phyloP scores from a whole-genome alignment of 2,888 invertebrate species.

The Ramazzottius varieornatus region DNA sequence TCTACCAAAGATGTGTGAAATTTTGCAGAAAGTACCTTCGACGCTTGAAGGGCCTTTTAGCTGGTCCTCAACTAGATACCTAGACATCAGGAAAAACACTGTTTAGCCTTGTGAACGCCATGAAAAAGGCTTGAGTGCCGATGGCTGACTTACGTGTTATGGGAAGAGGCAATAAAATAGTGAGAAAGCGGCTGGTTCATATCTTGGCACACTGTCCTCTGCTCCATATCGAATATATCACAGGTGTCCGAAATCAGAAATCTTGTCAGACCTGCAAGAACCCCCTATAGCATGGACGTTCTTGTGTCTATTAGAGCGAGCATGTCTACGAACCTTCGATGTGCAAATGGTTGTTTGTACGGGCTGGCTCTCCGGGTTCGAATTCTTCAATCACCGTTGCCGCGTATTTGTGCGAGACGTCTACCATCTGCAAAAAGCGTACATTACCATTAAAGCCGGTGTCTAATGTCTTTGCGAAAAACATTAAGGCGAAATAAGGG shows the following conservation, averaged over 20 bases:
- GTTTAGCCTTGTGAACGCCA: background rate
- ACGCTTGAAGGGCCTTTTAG: constrained; percentile 28
- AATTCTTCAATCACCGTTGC: constrained; percentile 28
- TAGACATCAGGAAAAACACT: constrained; percentile 10
- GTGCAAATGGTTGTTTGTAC: constrained; percentile 27
- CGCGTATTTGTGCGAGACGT: constrained; percentile 29
- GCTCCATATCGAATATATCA: constrained; percentile 28
- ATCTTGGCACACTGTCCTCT: constrained; percentile 26
- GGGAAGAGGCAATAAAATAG: constrained; percentile 29
- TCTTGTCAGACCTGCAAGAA: constrained; percentile 22
- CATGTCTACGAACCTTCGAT: constrained; percentile 27
- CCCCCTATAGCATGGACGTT: too few species aligned
- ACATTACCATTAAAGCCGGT: too few species aligned
- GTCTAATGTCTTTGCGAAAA: too few species aligned
- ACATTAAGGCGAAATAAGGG: too few species aligned
- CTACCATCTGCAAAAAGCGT: constrained; percentile 26
- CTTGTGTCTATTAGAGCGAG: background rate
- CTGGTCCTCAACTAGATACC: constrained; percentile 30
- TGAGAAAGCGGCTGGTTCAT: constrained; percentile 30
- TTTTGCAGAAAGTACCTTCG: too few species aligned
- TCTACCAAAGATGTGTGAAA: background rate
- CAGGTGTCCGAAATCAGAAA: constrained; percentile 26
- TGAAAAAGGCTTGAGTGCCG: background rate
- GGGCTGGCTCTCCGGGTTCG: constrained; percentile 31
- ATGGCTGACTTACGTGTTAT: constrained; percentile 25